Evolutionary conservation across 64 coral and sea anemone species (phyloP), one percentile per base, ranked within the genome.

Genomic region (Montipora sp.): DNA sequence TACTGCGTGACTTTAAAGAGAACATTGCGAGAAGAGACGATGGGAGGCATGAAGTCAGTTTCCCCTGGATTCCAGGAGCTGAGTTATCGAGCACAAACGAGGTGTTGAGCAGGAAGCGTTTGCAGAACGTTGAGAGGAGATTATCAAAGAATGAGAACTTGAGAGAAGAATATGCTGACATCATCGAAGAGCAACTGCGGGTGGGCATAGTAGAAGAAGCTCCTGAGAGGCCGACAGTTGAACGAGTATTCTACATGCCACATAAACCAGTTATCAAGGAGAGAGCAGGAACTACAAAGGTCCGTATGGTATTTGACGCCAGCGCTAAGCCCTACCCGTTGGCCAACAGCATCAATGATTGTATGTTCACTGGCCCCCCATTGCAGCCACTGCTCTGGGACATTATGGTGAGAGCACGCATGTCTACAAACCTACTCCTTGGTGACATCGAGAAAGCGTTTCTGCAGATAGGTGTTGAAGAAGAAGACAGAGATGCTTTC

Each of bases 181-280:
- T 94, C 15, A 57, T 84, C n/a, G 46, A 58, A 36, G 71, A 94
- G 63, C 92, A 94, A 44, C 43, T 94, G 27, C 49, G 59, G 10
- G 59, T 12, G 66, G 92, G 87, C 2, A n/a, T 89, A 72, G 53
- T 57, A 57, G 0, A 57, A 57, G 53, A 57, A 57, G 53, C 20
- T 94, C 77, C 47, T 78, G 7, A 81, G 11, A 81, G 3, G 5
- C 79, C 89, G 1, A 27, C 15, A 10, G 77, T 75, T 6, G 47
- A 87, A 2, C 16, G 5, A 49, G 78, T 86, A 18, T 86, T 87
- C 83, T 85, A 79, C 83, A 79, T 80, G 91, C 91, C 91, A 51
- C 75, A 87, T 73, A 87, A 93, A 47, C 83, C 83, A 24, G 59
- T 92, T 48, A 81, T 85, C 43, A 87, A 73, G 74, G 14, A 46